phyloP scores from a whole-genome alignment of 2,888 invertebrate species.

The Luffia ferchaultella region DNA sequence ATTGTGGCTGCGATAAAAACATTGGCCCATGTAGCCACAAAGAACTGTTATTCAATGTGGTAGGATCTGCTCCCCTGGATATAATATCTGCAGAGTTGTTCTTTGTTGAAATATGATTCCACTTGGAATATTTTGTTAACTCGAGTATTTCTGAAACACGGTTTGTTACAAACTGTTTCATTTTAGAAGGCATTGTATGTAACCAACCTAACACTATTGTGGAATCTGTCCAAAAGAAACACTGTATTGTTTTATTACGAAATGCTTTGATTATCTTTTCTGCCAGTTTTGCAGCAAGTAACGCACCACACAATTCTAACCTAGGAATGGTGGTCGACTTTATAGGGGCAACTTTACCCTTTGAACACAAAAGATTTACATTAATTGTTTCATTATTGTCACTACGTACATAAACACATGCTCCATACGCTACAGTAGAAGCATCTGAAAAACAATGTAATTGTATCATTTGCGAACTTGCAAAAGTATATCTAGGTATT shows the following conservation, averaged over 20 bases:
- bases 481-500: conserved; percentile 11
- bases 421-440: conserved; percentile 15
- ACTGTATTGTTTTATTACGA: conserved; percentile 9
- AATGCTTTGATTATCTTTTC: conserved; percentile 13
- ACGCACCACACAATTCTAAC: conserved; percentile 20
- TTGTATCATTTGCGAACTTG: conserved; percentile 6
- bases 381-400: conserved; percentile 1
- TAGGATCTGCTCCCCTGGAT: conserved; percentile 13
- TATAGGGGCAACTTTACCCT: conserved; percentile 18
- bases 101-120: conserved; percentile 14
- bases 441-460: conserved; percentile 19
- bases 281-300: conserved; percentile 17
- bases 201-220: conserved; percentile 20
- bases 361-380: conserved; percentile 17
- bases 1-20: neutral
- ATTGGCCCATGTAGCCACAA: conserved; percentile 18
- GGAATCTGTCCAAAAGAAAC: conserved; percentile 19
- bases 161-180: conserved; percentile 20
- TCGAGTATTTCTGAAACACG: conserved; percentile 14
- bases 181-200: conserved; percentile 13
- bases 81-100: conserved; percentile 18
- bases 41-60: conserved; percentile 7
- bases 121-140: conserved; percentile 4
- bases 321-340: conserved; percentile 18
- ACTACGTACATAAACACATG: conserved; percentile 17